These are phyloP conservation scores for Acropternis orthonyx DNA, from an alignment of 2,797 vertebrate species.

Conservation along the genomic window DNA sequence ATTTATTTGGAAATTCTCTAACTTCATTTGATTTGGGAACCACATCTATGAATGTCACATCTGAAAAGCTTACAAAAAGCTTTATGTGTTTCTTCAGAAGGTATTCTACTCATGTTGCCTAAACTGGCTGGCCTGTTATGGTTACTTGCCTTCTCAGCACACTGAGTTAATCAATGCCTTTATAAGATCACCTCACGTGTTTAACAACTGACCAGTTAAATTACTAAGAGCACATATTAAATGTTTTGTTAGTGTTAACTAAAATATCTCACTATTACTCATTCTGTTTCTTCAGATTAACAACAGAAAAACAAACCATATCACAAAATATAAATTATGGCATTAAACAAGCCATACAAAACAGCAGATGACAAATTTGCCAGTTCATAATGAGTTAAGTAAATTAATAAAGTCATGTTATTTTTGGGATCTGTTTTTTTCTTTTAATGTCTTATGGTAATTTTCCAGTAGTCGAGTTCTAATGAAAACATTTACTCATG, in stretches of 20 bases:
- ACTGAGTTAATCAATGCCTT: background rate
- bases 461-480: constrained; percentile 69
- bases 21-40: background rate
- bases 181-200: background rate
- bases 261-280: background rate
- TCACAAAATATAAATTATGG: background rate
- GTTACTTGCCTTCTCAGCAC: background rate
- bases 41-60: background rate
- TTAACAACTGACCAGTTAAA: background rate
- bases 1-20: background rate
- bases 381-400: constrained; percentile 50
- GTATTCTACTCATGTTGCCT: background rate
- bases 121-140: background rate
- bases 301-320: background rate
- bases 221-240: background rate
- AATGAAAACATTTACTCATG: constrained; percentile 75
- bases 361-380: background rate
- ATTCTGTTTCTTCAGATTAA: background rate
- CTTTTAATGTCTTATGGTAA: constrained; percentile 63
- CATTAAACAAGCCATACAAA: background rate
- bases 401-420: constrained; percentile 59
- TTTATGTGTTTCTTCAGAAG: background rate
- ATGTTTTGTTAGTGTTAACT: background rate
- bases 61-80: background rate
- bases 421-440: constrained; percentile 40